Conservation (phyloP, 2,113 vertebrate genomes). For the Oplegnathus fasciatus region DNA sequence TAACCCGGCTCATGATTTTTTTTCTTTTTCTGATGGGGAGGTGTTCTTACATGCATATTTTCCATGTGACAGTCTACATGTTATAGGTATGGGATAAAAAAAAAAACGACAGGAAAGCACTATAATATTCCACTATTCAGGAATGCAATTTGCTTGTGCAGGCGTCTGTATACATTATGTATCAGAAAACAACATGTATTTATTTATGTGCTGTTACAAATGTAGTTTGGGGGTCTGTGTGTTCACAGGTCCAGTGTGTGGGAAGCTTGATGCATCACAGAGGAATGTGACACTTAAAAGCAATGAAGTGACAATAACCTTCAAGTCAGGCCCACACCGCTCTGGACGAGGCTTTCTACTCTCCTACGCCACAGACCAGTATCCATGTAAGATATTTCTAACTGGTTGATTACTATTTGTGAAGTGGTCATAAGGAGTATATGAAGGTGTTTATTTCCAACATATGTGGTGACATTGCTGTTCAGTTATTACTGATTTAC, state of each 20-base stretch:
- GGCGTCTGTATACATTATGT: neutral
- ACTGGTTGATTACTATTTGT: neutral
- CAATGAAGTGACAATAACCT: constrained; percentile 83
- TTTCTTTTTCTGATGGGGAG: constrained; percentile 6
- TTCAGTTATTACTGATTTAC: too few relatives aligned
- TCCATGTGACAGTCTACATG: neutral
- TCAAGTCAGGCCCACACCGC: constrained; percentile 86
- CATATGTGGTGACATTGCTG: neutral
- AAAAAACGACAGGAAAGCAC: neutral
- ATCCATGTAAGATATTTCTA: constrained; percentile 82
- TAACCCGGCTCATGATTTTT: constrained; percentile 31
- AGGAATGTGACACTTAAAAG: constrained; percentile 81
- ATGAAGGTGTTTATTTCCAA: neutral
- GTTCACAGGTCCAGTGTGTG: constrained; percentile 88
- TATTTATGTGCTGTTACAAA: constrained; percentile 15
- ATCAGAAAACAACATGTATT: neutral
- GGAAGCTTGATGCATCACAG: constrained; percentile 70
- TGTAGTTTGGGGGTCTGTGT: neutral
- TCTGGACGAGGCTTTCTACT: constrained; percentile 90
- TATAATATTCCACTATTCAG: neutral
- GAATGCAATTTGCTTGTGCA: neutral
- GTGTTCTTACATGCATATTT: constrained; percentile 29
- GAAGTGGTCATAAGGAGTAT: neutral
- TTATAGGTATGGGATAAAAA: neutral
- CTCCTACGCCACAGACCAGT: constrained; percentile 87